Base-by-base conservation (phyloP, 2,797 vertebrate genomes). In the Darevskia nairensis region DNA sequence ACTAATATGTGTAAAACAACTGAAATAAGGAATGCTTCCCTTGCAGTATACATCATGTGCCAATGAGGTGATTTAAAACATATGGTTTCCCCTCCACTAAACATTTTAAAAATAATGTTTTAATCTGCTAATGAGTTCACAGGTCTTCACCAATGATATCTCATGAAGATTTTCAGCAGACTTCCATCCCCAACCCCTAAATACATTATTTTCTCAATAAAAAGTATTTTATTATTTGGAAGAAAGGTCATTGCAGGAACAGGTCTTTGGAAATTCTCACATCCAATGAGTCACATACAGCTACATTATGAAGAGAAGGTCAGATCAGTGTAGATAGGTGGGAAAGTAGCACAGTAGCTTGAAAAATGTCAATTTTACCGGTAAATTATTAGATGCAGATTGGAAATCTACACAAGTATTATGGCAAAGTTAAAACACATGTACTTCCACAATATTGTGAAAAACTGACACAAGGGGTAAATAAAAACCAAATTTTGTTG, bases 61-160 rank as follows among this genome's bases (percentile, higher is more conserved):
- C 69, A 71, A 23, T 71, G 69, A 71, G 69, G 0, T 71, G 69
- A 13, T 71, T 6, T n/a, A 32, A 71, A 71, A n/a, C n/a, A n/a
- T 71, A 71, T 32, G n/a, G 10, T 0, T 71, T 4, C 32, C 1
- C 1, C 3, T 13, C 50, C n/a, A 5, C 25, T 71, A 29, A 71
- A 29, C 29, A 71, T 11, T 71, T 29, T 15, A 55, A 55, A 55
- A 55, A 55, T 15, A 55, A 55, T 55, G 50, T 55, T 71, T 71
- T 11, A 11, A n/a, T n/a, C 10, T 27, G 8, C 25, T 27, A 8
- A 68, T 71, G 66, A 68, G 44, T 19, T 21, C n/a, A 82, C 29
- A 32, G 17, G 2, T 17, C 32, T 74, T 84, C 21, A 61, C 3
- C 59, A 61, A 61, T 6, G 5, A 19, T 61, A 61, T 61, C 59